Base-by-base conservation (phyloP, 2,113 vertebrate species). In the Notarius quadriscutis region DNA sequence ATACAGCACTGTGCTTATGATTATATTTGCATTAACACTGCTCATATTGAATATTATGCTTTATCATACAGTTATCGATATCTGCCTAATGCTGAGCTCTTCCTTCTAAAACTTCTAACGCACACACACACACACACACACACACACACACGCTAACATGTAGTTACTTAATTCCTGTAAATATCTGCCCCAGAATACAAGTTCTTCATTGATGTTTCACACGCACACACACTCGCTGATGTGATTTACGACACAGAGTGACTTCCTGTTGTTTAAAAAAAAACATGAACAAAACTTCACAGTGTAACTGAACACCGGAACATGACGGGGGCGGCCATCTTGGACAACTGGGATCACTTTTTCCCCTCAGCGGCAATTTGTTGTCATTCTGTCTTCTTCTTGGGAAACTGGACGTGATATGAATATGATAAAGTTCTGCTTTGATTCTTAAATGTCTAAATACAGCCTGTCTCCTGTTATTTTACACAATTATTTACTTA, bases 101-200 rank as follows among this genome's bases (percentile, higher is more conserved):
- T 75, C 72, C 50, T 14, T 41, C 2, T 17, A 74, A 20, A 74
- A 20, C 15, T 48, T 48, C 34, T 20, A 41, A 41, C 0, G n/a
- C 10, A n/a, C 11, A 63, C 34, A 65, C 80, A 83, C 60, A 48
- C 60, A 86, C 84, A 86, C 84, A 85, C 25, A 84, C 55, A 58
- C 81, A 62, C 84, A 71, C 60, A 88, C 65, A 81, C 77, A 51
- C n/a, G 18, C 77, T 27, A 27, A n/a, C 48, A 79, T 30, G 5
- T n/a, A 15, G 7, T 7, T 0, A 22, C 48, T 74, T 74, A 50
- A 75, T 50, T 50, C 50, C 72, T 50, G 41, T 51, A 75, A 75
- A 75, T 51, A 75, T 12, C 72, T 75, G 18, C 10, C 9, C 25
- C 41, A 51, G 8, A 75, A 41, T 4, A 50, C 41, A 51, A 22